A percentile compares a stretch with the other conserved stretches of the same genome.
Evolutionary conservation across 1,140 invertebrate species (phyloP).

Genomic region (Anoplolepis gracilipes): DNA sequence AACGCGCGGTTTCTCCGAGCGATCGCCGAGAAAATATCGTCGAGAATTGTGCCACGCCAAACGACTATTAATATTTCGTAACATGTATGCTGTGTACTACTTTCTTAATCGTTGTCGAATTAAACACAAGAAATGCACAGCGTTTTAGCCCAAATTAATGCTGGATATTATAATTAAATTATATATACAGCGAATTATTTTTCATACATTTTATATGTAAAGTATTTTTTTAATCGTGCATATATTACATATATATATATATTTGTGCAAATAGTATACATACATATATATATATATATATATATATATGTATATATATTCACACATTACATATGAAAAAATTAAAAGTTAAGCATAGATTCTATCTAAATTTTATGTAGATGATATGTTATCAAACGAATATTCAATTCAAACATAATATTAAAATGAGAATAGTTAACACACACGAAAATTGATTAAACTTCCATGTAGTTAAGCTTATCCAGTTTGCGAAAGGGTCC

Average conservation of each 20-base stretch:
- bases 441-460: conserved; percentile 35
- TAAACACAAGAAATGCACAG: no score
- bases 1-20: conserved; percentile 29
- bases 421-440: conserved; percentile 24
- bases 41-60: conserved; percentile 42
- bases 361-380: neutral
- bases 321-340: no score
- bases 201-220: no score
- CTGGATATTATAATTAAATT: no score
- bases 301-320: no score
- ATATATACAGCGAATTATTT: no score
- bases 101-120: neutral
- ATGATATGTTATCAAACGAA: neutral
- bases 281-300: no score
- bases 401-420: neutral
- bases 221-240: no score
- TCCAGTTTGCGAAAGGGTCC: conserved; percentile 27
- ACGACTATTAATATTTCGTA: conserved; percentile 35
- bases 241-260: no score
- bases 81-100: neutral
- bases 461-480: conserved; percentile 12
- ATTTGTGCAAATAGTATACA: no score
- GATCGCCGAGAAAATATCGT: conserved; percentile 60
- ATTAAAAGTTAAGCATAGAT: neutral
- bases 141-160: no score